phyloP scores from a whole-genome alignment of 2,797 vertebrate genomes.

The Coilia nasus region DNA sequence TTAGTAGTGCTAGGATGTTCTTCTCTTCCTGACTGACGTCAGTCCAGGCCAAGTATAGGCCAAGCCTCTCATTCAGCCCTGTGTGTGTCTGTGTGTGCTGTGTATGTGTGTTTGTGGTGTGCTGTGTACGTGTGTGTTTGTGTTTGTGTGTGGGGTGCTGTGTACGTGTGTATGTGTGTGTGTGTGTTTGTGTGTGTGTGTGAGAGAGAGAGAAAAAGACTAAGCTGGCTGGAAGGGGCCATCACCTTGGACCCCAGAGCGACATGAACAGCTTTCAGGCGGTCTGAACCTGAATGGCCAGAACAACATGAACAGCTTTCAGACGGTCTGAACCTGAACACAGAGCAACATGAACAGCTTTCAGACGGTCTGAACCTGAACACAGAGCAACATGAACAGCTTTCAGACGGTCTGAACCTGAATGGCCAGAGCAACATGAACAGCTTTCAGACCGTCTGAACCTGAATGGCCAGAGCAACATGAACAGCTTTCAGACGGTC shows the following conservation, averaged over 20 bases:
- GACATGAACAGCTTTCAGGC: too few species aligned
- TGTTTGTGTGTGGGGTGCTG: not conserved
- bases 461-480: not conserved
- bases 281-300: not conserved
- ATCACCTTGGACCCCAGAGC: not conserved
- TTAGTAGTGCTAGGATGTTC: constrained; percentile 72
- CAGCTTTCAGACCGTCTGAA: too few species aligned
- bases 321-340: too few species aligned
- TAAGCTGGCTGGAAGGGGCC: not conserved
- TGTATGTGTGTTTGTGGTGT: not conserved
- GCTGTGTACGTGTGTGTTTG: not conserved
- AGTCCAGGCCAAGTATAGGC: constrained; percentile 8
- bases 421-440: not conserved
- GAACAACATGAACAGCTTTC: not conserved
- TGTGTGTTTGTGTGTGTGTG: too few species aligned
- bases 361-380: too few species aligned
- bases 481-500: too few species aligned
- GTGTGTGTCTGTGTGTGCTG: not conserved
- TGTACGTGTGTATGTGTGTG: too few species aligned
- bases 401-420: too few species aligned
- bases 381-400: not conserved
- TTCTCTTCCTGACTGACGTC: constrained; percentile 55
- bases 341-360: not conserved
- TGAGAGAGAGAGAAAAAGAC: not conserved
- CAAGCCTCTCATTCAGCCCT: constrained; percentile 25